Base-by-base conservation (phyloP, 2,797 vertebrate species). In the Sebastes melanostomus region DNA sequence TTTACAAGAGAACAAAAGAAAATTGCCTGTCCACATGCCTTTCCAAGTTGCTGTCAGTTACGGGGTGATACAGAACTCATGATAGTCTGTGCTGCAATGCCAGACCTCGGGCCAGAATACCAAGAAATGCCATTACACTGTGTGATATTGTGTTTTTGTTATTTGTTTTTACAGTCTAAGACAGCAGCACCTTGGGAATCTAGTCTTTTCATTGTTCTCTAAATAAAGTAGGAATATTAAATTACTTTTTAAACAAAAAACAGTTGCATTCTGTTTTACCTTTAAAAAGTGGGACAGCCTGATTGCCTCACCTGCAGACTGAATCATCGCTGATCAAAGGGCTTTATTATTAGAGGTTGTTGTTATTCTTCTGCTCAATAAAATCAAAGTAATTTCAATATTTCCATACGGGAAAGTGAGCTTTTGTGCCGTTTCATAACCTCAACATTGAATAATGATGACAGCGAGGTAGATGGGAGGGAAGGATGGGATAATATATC, bases 1-100 rank as follows among this genome's bases (percentile, higher is more conserved):
- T 75, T 93, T 90, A 83, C 16, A 55, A 73, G 78, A 79, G 83
- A 88, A 89, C 79, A 91, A 91, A 91, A 81, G 80, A 82, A 86
- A 92, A 92, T 83, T 90, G 83, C 72, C 66, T 56, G 63, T 85
- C 74, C 71, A 50, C 72, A 61, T 82, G 76, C 63, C 76, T 85
- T 90, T 83, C 91, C 63, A 56, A 74, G 81, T 75, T 65, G 71
- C 81, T 89, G 83, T 87, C 86, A 86, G 82, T 85, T 85, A 24
- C 54, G 14, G 8, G 75, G 36, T 72, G 77, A 77, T 69, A 61
- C 60, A 7, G 42, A 70, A 55, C 66, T 55, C 13, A 38, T 72
- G 67, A 81, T 77, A 22, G 69, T 67, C 81, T 67, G 36, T 8
- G 25, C 42, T 30, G 32, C 52, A 58, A 30, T 24, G 60, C n/a